Evolutionary conservation across 2,797 vertebrate genomes (phyloP), one percentile per base, ranked within the genome.

Genomic region (Momotus momota): DNA sequence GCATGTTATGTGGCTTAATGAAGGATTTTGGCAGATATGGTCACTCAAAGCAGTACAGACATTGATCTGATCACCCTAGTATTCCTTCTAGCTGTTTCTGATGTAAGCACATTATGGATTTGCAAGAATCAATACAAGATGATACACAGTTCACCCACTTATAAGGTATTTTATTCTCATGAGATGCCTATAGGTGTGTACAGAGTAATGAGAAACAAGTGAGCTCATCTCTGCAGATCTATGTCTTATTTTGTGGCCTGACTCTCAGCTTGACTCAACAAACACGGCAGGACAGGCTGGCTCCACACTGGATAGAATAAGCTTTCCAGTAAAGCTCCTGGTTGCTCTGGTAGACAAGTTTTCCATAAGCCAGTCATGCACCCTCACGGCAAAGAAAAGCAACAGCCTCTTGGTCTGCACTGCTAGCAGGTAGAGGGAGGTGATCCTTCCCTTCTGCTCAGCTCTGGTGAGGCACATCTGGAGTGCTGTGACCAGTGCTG

Each of bases 381-480:
- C 7, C 2, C 31, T 48, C 33, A 46, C 0, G 17, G 23, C 55
- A 87, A 35, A 80, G 46, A 18, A 80, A 58, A 61, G 23, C 10
- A 73, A 40, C 5, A 86, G n/a, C 15, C 38, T 54, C 46, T 35
- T 66, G 38, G 43, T 17, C 21, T 62, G 79, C 27, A 15, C 0
- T 52, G 16, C 15, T 33, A 49, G 27, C 22, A 85, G 4, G 22
- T 20, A 0, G 0, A 74, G 45, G 14, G 26, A 78, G 18, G 6
- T 14, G 38, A 83, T 57, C 22, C 52, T 27, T 48, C 35, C 25
- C 14, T 51, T 69, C 52, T 72, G 54, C 41, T 87, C 62, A 52
- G 49, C 31, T 55, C 62, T 54, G 9, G 41, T 38, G 33, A 69
- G 60, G 41, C 38, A 25, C 20, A n/a, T 10, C 3, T 29, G 52